Conservation (phyloP, 1,140 invertebrate genomes). For the Rhyacophila brunnea region DNA sequence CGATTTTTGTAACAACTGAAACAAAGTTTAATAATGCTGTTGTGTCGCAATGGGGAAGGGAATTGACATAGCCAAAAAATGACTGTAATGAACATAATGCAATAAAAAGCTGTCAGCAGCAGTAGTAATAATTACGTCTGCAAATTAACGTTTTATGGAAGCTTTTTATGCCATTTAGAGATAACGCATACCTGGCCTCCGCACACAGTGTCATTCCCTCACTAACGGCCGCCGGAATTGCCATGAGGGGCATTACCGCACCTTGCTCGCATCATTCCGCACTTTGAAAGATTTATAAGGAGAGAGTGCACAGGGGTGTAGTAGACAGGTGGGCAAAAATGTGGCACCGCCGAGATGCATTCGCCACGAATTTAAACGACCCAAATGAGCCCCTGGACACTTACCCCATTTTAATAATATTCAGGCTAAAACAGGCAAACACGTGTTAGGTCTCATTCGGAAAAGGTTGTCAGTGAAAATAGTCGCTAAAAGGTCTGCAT, state of each 20-base stretch:
- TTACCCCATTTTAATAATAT: constrained; percentile 2
- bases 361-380: constrained; percentile 19
- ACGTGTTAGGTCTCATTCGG: no score
- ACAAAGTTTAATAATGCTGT: no score
- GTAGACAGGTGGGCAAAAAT: constrained; percentile 6
- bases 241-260: constrained; percentile 6
- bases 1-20: no score
- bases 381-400: constrained; percentile 1
- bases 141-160: constrained; percentile 4
- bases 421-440: no score
- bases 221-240: constrained; percentile 18
- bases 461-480: no score
- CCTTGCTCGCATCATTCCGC: constrained; percentile 12
- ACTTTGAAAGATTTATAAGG: constrained; percentile 25
- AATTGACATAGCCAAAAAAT: no score
- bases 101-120: no score
- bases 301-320: constrained; percentile 8
- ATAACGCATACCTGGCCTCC: no score
- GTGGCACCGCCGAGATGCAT: constrained; percentile 15
- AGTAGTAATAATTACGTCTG: constrained; percentile 6
- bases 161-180: no score
- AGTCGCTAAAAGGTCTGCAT: no score
- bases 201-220: background rate
- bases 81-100: no score
- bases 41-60: no score